A percentile compares a stretch with the other conserved stretches of the same genome.
Evolutionary conservation across 2,797 vertebrate species (phyloP).

Genomic region (Gadopsis marmoratus): DNA sequence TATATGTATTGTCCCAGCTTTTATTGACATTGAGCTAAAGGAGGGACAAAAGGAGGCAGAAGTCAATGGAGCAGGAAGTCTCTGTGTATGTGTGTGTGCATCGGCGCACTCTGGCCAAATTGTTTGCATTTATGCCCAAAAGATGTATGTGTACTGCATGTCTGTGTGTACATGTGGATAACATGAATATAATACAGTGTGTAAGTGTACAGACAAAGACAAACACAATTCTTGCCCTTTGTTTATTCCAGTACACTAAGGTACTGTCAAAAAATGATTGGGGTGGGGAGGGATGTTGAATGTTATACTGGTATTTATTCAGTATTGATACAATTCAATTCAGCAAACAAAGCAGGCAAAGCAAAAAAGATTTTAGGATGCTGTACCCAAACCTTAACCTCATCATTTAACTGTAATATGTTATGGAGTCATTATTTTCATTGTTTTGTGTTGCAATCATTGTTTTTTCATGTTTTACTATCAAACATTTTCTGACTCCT

Average conservation of each 20-base stretch:
- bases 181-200: background rate
- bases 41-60: conserved; percentile 30
- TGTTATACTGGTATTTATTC: background rate
- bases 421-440: background rate
- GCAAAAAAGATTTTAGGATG: background rate
- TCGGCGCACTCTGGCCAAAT: background rate
- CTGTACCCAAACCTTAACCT: background rate
- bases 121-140: conserved; percentile 3
- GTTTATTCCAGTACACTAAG: background rate
- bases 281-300: background rate
- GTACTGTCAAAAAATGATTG: background rate
- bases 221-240: background rate
- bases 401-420: background rate
- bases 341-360: background rate
- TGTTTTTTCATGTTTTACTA: background rate
- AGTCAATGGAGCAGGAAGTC: conserved; percentile 22
- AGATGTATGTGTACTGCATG: background rate
- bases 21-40: conserved; percentile 67
- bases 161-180: background rate
- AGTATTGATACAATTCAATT: background rate
- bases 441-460: too few species aligned
- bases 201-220: background rate
- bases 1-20: conserved; percentile 27
- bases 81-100: background rate
- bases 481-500: background rate